Conservation (phyloP, 2,113 vertebrate species). For the Protobothrops flavoviridis region DNA sequence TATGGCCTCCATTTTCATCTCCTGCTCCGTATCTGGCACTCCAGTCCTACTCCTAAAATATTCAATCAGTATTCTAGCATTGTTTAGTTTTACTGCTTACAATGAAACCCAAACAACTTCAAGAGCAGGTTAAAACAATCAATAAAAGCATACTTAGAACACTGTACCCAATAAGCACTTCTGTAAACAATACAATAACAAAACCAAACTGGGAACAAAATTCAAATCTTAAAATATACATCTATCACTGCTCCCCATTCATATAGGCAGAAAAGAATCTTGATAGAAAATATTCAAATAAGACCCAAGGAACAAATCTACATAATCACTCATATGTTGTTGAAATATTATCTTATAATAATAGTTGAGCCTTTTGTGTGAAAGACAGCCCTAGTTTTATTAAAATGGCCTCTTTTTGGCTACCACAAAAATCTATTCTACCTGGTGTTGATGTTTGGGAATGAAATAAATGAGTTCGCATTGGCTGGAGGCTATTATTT, state of each 20-base stretch:
- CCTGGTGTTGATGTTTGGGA: conserved; percentile 40
- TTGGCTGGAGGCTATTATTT: conserved; percentile 15
- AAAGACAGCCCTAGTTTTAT: conserved; percentile 20
- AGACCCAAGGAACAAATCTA: conserved; percentile 5
- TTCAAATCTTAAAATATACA: not conserved
- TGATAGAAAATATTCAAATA: conserved; percentile 11
- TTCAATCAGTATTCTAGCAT: not conserved
- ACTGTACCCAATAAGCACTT: not conserved
- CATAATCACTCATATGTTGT: not conserved
- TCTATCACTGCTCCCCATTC: not conserved
- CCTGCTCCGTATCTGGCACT: not conserved
- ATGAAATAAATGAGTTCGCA: conserved; percentile 30
- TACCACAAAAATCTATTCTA: conserved; percentile 11
- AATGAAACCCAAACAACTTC: not conserved
- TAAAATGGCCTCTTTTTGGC: conserved; percentile 34
- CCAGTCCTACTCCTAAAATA: not conserved
- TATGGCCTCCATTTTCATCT: not conserved
- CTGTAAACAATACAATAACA: not conserved
- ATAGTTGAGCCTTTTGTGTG: conserved; percentile 6
- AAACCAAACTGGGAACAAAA: not conserved
- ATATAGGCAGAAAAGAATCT: not conserved
- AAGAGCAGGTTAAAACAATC: not conserved
- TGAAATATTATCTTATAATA: conserved; percentile 11
- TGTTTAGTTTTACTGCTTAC: not conserved
- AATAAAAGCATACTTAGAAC: not conserved